Conservation (phyloP, 1,140 invertebrate genomes). For the Microvelia longipes region DNA sequence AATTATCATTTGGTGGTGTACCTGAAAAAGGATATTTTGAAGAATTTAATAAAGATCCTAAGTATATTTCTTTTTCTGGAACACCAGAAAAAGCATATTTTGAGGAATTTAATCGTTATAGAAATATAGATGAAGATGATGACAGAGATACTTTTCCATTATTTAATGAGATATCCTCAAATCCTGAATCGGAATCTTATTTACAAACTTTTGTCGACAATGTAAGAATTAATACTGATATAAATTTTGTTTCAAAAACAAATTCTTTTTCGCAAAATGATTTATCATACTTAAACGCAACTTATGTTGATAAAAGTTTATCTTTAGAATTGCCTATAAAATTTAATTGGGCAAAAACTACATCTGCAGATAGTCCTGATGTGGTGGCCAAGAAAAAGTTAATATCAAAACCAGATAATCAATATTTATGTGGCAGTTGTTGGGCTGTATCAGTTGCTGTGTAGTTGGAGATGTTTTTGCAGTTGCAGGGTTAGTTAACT, state of each 20-base stretch:
- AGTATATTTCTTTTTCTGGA: neutral
- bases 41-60: neutral
- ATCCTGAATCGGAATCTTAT: neutral
- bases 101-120: neutral
- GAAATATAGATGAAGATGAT: neutral
- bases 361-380: neutral
- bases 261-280: neutral
- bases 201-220: neutral
- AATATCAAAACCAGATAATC: neutral
- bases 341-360: neutral
- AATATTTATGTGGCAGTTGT: neutral
- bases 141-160: neutral
- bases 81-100: neutral
- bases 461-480: neutral
- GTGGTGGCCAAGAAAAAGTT: neutral
- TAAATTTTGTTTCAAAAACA: neutral
- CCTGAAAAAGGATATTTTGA: neutral
- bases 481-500: neutral
- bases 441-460: neutral
- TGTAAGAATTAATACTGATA: neutral
- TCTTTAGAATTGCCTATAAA: neutral
- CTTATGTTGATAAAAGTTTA: neutral
- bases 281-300: neutral
- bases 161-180: neutral
- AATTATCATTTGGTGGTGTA: neutral